Base-by-base conservation (phyloP, 2,888 invertebrate species). In the Lycophotia porphyrea region DNA sequence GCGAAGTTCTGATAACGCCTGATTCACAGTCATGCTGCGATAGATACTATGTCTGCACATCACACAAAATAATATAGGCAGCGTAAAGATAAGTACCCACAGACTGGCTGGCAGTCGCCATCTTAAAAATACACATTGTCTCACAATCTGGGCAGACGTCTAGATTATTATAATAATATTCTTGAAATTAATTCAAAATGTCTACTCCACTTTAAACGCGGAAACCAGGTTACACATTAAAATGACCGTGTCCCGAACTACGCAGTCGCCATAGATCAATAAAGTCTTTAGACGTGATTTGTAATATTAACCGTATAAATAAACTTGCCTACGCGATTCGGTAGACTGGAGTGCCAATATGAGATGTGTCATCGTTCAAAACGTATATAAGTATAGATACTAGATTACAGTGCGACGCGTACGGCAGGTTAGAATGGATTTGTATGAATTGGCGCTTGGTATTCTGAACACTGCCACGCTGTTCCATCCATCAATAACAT, bases 81-180 rank as follows among this genome's bases (percentile, higher is more conserved):
- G 27, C 44, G 39, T 31, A n/a, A 61, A 66, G 47, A 34, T 63
- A 39, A 47, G 61, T 34, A 24, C 15, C 11, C 63, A 74, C 63
- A 84, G 74, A 71, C 71, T 69, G 39, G 27, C 58, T 74, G 64
- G 65, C 71, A 69, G 66, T 65, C 67, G 42, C 21, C 13, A n/a
- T 73, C 34, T 73, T 84, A 81, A 72, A 83, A 81, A 84, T 81
- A 83, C 61, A 81, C 27, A 60, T 70, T 66, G 70, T 83, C 67
- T 71, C 80, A 74, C 67, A 15, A 72, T 61, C 44, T 55, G 44
- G 76, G 75, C 71, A 55, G 44, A 71, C 85, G 73, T 67, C 76
- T 69, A 64, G 58, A 72, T 78, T 84, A 85, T 79, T 74, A 82
- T 76, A 81, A 81, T 73, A 82, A 82, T 84, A 85, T 85, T 80